Percentiles rank a stretch among this genome's conserved stretches.
Evolutionary conservation across 2,797 vertebrate species (phyloP).

Genomic region (Aplochiton taeniatus): DNA sequence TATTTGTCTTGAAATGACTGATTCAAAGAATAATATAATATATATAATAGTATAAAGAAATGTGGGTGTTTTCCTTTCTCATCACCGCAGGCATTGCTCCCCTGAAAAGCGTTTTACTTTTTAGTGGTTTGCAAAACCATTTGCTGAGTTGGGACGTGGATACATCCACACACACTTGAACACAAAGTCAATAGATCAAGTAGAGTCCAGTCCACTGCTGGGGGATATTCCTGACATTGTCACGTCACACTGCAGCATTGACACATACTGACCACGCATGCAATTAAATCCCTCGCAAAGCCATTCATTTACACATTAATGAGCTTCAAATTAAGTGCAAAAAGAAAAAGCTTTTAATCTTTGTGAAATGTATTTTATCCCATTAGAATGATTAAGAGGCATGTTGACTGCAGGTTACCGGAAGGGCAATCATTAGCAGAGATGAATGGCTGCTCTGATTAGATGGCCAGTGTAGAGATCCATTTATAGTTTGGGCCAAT

Average conservation of each 20-base stretch:
- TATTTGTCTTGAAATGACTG: too few relatives aligned
- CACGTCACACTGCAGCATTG: neutral
- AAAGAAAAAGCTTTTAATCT: slow-evolving; percentile 46
- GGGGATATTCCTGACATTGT: neutral
- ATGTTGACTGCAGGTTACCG: slow-evolving; percentile 35
- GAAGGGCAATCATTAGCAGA: slow-evolving; percentile 40
- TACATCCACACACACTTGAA: too few relatives aligned
- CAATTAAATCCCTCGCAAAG: slow-evolving; percentile 23
- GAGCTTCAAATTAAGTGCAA: slow-evolving; percentile 48
- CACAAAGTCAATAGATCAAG: too few relatives aligned
- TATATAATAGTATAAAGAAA: too few relatives aligned
- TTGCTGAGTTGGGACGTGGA: too few relatives aligned
- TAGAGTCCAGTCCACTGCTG: neutral
- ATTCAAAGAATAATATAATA: too few relatives aligned
- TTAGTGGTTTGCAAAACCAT: too few relatives aligned
- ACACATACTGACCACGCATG: slow-evolving; percentile 6
- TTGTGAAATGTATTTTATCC: slow-evolving; percentile 23
- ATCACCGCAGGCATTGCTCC: too few relatives aligned
- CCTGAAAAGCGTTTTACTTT: too few relatives aligned
- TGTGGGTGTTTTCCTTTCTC: too few relatives aligned
- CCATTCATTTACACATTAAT: slow-evolving; percentile 44
- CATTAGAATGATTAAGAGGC: slow-evolving; percentile 52
- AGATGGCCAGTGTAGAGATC: slow-evolving; percentile 49
- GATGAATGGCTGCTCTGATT: slow-evolving; percentile 52
- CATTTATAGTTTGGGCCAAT: slow-evolving; percentile 17